Conservation (phyloP, 2,888 invertebrate species). For the Chalcis sispes region DNA sequence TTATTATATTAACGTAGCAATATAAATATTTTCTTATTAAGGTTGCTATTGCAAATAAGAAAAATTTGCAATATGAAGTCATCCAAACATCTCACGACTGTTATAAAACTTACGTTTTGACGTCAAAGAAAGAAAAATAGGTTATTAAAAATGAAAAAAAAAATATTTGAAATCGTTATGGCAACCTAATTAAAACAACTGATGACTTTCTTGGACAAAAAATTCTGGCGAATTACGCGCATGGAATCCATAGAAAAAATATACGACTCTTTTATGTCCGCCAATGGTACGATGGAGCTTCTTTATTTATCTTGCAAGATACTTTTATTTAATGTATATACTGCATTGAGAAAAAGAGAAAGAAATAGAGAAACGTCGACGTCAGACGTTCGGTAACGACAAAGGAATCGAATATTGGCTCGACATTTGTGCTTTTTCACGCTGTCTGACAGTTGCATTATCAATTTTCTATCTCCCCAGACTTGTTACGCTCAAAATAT, state of each 20-base stretch:
- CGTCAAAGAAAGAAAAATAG: too few species aligned
- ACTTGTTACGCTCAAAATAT: constrained; percentile 37
- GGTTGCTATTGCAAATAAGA: too few species aligned
- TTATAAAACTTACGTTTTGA: too few species aligned
- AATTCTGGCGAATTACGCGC: constrained; percentile 14
- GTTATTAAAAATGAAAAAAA: too few species aligned
- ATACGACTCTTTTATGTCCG: constrained; percentile 4
- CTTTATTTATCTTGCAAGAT: background rate
- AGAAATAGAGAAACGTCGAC: constrained; percentile 39
- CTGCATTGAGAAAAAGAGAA: constrained; percentile 21
- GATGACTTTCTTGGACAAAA: too few species aligned
- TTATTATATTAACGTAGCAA: too few species aligned
- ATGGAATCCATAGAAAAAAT: background rate
- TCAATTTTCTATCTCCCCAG: background rate
- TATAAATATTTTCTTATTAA: too few species aligned
- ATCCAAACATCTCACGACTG: too few species aligned
- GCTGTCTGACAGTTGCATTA: constrained; percentile 36
- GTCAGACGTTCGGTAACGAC: constrained; percentile 26
- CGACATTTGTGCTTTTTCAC: constrained; percentile 39
- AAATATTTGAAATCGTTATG: too few species aligned
- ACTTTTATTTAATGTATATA: background rate
- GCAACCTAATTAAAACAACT: too few species aligned
- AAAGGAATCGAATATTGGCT: constrained; percentile 37
- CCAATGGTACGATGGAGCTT: constrained; percentile 19
- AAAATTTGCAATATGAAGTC: too few species aligned